Base-by-base conservation (phyloP, 1,140 invertebrate species). In the Alviniconcha marisindica region DNA sequence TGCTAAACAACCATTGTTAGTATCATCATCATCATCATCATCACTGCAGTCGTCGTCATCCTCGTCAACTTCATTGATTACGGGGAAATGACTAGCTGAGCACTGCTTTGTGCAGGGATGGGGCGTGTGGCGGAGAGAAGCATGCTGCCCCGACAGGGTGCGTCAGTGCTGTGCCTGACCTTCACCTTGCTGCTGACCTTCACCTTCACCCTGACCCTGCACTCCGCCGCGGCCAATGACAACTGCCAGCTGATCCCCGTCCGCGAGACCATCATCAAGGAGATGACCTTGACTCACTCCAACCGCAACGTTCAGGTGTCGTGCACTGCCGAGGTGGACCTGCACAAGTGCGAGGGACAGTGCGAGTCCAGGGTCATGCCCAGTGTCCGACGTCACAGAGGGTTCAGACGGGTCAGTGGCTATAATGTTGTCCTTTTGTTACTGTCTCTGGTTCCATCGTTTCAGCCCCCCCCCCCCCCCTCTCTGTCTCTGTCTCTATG, bases 311-410 rank as follows among this genome's bases (percentile, higher is more conserved):
- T 77, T 0, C 33, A 5, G 18, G 79, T 69, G 0, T 21, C 28
- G 10, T 84, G 82, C 66, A 44, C 40, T 4, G 79, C 76, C 10
- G 44, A 79, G 2, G 31, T 84, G 1, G n/a, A n/a, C 12, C 73
- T 86, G 0, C 83, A 83, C 74, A 86, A 86, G 33, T 86, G 85
- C 82, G 85, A 86, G 51, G 85, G 85, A 18, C 56, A 63, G 2
- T 86, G 85, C 44, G 82, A 83, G 73, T 83, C 82, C 44, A 81
- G 76, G 42, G 85, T 86, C 21, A 42, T 82, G 1, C 85, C 85
- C n/a, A 83, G 78, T 28, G 85, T 86, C 12, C 36, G 21, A 2
- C 73, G 28, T 1, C 79, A 77, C 24, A 15, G 76, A 7, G 85
- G 85, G n/a, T 83, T 84, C 33, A 77, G 69, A 51, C 76, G 48